Evolutionary conservation across 2,888 invertebrate species (phyloP).

Genomic region (Lochmaea capreae): DNA sequence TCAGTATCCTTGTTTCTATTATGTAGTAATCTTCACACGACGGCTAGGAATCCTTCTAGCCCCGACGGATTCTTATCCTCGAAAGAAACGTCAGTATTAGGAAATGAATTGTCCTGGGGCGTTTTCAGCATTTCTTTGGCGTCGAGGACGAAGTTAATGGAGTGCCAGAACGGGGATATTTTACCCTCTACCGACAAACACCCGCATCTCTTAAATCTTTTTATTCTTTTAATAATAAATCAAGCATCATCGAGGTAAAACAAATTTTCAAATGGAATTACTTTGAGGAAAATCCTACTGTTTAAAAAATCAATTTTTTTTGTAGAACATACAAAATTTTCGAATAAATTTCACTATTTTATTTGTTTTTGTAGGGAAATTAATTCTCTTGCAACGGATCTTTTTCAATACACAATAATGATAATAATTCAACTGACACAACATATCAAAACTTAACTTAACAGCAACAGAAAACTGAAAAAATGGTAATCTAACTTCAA

Average conservation of each 20-base stretch:
- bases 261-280: background rate
- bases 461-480: too few species aligned
- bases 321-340: too few species aligned
- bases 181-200: constrained; percentile 18
- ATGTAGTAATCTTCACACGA: constrained; percentile 23
- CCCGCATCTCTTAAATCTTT: constrained; percentile 17
- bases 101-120: constrained; percentile 34
- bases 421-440: too few species aligned
- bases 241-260: background rate
- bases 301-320: background rate
- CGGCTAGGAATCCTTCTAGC: background rate
- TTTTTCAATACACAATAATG: too few species aligned
- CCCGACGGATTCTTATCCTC: constrained; percentile 12
- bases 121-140: constrained; percentile 31
- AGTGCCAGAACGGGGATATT: constrained; percentile 30
- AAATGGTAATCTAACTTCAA: too few species aligned
- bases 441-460: too few species aligned
- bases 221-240: background rate
- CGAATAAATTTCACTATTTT: too few species aligned
- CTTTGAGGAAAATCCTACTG: background rate
- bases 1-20: constrained; percentile 19
- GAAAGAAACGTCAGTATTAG: constrained; percentile 25
- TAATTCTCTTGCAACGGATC: too few species aligned
- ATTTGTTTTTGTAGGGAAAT: too few species aligned
- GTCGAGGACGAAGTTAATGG: constrained; percentile 36